Conservation (phyloP, 2,797 vertebrate species). For the Acanthurus tractus region DNA sequence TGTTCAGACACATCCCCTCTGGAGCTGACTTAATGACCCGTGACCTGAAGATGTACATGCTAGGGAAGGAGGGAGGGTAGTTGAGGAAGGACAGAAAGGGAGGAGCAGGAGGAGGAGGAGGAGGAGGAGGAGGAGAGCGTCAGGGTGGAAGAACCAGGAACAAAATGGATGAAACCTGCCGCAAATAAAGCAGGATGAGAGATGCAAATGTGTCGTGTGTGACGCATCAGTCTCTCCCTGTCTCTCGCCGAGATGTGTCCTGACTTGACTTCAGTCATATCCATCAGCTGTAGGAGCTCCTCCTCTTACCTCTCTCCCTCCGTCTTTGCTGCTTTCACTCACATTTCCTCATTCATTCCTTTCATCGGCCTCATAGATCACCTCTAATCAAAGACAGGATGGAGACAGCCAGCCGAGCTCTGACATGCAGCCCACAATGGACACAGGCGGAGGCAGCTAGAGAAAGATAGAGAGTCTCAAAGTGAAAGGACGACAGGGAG, state of each 20-base stretch:
- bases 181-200: slow-evolving; percentile 59
- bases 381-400: slow-evolving; percentile 61
- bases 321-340: slow-evolving; percentile 33
- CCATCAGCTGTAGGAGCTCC: slow-evolving; percentile 24
- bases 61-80: slow-evolving; percentile 46
- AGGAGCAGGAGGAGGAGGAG: slow-evolving; percentile 38
- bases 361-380: slow-evolving; percentile 56
- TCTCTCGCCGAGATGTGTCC: slow-evolving; percentile 20
- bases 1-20: slow-evolving; percentile 79
- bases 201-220: slow-evolving; percentile 51
- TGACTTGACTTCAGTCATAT: slow-evolving; percentile 43
- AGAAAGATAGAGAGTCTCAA: slow-evolving; percentile 45
- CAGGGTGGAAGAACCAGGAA: slow-evolving; percentile 33
- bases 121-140: slow-evolving; percentile 4
- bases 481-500: slow-evolving; percentile 36
- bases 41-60: slow-evolving; percentile 82
- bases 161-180: slow-evolving; percentile 74
- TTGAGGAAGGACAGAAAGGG: slow-evolving; percentile 30
- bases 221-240: slow-evolving; percentile 13
- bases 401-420: slow-evolving; percentile 49
- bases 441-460: slow-evolving; percentile 29
- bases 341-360: slow-evolving; percentile 47
- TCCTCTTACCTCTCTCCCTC: slow-evolving; percentile 21
- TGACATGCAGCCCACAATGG: slow-evolving; percentile 50
- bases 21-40: slow-evolving; percentile 82